A percentile compares a stretch with the other conserved stretches of the same genome.
Evolutionary conservation across 2,113 vertebrate species (phyloP).

Genomic region (Rhinolophus sinicus): DNA sequence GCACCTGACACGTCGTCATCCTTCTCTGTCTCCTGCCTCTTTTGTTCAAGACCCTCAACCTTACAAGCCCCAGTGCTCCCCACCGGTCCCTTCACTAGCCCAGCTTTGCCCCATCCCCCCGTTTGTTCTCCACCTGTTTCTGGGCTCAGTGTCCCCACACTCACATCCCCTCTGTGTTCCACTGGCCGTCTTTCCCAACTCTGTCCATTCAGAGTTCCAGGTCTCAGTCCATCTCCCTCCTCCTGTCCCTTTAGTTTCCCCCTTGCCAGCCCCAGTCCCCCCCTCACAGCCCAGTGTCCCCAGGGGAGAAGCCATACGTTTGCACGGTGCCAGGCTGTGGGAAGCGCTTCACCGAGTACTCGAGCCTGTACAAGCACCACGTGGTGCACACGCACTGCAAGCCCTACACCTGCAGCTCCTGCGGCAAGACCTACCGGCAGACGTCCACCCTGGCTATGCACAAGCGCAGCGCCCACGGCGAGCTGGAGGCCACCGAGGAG

Average conservation of each 20-base stretch:
- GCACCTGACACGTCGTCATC: background rate
- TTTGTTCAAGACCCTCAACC: background rate
- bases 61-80: background rate
- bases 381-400: constrained; percentile 93
- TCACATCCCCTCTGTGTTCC: background rate
- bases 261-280: constrained; percentile 80
- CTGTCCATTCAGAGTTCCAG: background rate
- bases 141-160: background rate
- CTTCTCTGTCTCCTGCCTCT: background rate
- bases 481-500: constrained; percentile 88
- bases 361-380: constrained; percentile 92
- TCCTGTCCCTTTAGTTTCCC: constrained; percentile 64
- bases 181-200: background rate
- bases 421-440: constrained; percentile 91
- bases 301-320: constrained; percentile 91
- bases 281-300: constrained; percentile 81
- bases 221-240: background rate
- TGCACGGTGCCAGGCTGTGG: constrained; percentile 91
- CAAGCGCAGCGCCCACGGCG: constrained; percentile 88
- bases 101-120: background rate
- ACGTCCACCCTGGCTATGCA: constrained; percentile 91
- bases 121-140: background rate
- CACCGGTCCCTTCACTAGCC: background rate
- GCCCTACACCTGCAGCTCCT: constrained; percentile 89
- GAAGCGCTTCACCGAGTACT: constrained; percentile 92